Evolutionary conservation across 2,888 invertebrate species (phyloP).

Genomic region (Noctua pronuba): DNA sequence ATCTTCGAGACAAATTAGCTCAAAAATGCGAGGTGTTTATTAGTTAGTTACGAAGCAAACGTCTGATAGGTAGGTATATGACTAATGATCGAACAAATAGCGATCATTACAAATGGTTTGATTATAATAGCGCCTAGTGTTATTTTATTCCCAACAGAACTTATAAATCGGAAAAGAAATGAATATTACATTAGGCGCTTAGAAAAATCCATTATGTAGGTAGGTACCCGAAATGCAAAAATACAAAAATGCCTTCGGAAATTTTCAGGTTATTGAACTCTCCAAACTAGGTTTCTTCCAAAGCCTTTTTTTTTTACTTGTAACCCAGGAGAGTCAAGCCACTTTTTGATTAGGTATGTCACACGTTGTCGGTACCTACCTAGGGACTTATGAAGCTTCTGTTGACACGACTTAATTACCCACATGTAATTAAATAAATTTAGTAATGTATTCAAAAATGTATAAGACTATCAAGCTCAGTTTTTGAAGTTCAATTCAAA

Average conservation of each 20-base stretch:
- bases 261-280: not conserved
- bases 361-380: not conserved
- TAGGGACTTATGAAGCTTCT: not conserved
- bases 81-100: not conserved
- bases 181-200: constrained; percentile 19
- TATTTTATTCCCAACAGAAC: not conserved
- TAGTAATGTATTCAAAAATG: not conserved
- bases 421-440: not conserved
- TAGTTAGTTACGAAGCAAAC: not conserved
- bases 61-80: not conserved
- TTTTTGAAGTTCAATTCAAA: not conserved
- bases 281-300: too few relatives aligned
- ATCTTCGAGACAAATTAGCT: too few relatives aligned
- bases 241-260: not conserved
- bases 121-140: constrained; percentile 15
- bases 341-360: not conserved
- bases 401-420: not conserved
- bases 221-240: not conserved
- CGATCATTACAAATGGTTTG: not conserved
- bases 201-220: not conserved
- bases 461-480: not conserved
- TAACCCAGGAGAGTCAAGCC: not conserved
- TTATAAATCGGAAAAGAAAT: not conserved
- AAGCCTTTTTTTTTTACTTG: not conserved
- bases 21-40: not conserved